Conservation (phyloP, 2,888 invertebrate genomes). For the Euplexia lucipara region DNA sequence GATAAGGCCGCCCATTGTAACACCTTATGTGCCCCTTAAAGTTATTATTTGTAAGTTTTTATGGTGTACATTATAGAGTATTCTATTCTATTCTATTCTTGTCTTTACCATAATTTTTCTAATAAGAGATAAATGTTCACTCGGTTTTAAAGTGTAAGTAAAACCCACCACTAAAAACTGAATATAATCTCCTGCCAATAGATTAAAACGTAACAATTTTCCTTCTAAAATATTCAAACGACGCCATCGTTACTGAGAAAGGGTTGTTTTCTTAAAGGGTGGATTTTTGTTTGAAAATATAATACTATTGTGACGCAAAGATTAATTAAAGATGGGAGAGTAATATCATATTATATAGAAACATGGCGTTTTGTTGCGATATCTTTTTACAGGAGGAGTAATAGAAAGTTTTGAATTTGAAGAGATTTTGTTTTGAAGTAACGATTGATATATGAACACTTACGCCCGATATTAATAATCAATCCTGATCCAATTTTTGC, state of each 20-base stretch:
- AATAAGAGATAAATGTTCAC: no score
- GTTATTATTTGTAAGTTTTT: no score
- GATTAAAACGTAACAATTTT: conserved; percentile 47
- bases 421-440: background rate
- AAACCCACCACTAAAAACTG: background rate
- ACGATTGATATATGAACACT: background rate
- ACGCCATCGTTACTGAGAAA: conserved; percentile 51
- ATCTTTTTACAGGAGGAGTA: conserved; percentile 48
- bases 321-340: conserved; percentile 67
- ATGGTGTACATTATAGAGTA: no score
- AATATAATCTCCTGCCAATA: conserved; percentile 43
- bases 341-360: conserved; percentile 61
- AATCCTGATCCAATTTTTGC: no score
- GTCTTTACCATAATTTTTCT: no score
- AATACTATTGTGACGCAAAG: conserved; percentile 67
- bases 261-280: conserved; percentile 66
- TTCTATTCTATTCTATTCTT: no score
- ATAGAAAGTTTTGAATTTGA: conserved; percentile 18
- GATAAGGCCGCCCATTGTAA: no score
- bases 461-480: no score
- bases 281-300: conserved; percentile 70
- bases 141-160: background rate
- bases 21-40: no score
- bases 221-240: conserved; percentile 49
- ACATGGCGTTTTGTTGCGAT: conserved; percentile 22